Base-by-base conservation (phyloP, 2,797 vertebrate species). In the Pygocentrus nattereri region DNA sequence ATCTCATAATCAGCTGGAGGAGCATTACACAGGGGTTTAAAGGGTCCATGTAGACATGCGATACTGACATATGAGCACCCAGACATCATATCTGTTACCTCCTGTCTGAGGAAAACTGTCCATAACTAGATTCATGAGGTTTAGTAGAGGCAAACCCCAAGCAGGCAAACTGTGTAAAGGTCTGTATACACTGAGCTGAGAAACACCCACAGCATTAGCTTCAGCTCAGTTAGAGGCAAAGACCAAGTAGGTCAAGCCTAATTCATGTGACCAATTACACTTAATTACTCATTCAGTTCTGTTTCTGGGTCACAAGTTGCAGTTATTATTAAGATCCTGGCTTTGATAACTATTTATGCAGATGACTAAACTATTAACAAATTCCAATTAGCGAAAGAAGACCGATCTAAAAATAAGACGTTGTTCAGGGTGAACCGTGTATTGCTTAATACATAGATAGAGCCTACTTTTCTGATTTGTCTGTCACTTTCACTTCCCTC, bases 1-100 rank as follows among this genome's bases (percentile, higher is more conserved):
- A 97, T 94, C 79, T 98, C 96, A 87, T 94, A 90, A 81, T 96
- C 95, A 80, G 93, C 94, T 94, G 75, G 86, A 49, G 72, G 44
- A 13, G 56, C 56, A 76, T 49, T 47, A 62, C n/a, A 62, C 13
- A 56, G 38, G 38, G 18, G 4, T 34, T 58, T 34, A 58, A 18
- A 52, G 4, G 50, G 47, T 41, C 41, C 41, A 44, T 44, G 41
- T 8, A 10, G 41, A 44, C 41, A 44, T 44, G 8, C 41, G 41
- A 44, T 44, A 44, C 41, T 44, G 8, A 44, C 41, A 44, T 44
- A 44, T 10, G 41, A 44, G 41, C 41, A 44, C 8, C 41, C 41
- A 10, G 10, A 1, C 41, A 44, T 44, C 41, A 44, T 34, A 13
- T 59, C 56, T 25, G n/a, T 11, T 5, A 58, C 25, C 8, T 8